These are phyloP conservation scores for Falco biarmicus DNA, from an alignment of 2,797 vertebrate species.

Conservation along the genomic window DNA sequence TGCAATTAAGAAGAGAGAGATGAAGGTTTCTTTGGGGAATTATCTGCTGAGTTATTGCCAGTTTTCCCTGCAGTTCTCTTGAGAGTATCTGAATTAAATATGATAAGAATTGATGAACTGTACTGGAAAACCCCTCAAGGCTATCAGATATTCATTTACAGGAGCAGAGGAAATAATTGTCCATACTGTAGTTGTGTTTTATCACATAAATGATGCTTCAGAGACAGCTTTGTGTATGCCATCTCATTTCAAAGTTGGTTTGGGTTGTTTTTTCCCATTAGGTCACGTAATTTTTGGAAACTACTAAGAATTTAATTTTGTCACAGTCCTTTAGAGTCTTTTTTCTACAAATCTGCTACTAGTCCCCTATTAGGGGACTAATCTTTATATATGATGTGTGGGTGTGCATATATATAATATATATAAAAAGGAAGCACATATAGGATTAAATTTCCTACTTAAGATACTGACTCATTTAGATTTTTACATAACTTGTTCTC, in stretches of 20 bases:
- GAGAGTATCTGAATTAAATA: conserved; percentile 38
- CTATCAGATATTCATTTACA: neutral
- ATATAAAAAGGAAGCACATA: neutral
- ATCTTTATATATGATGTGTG: neutral
- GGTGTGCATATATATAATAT: too few species aligned
- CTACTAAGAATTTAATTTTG: neutral
- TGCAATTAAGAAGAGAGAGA: neutral
- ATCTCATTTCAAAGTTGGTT: neutral
- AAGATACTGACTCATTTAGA: neutral
- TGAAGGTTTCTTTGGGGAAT: neutral
- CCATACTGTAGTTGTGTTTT: neutral
- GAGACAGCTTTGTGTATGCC: neutral
- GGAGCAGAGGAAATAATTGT: neutral
- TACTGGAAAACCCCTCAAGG: neutral
- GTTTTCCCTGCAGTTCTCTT: neutral
- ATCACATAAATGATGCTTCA: neutral
- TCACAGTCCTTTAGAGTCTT: neutral
- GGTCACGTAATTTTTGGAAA: neutral
- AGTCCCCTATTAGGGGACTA: neutral
- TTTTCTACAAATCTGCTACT: neutral
- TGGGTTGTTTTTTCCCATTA: neutral
- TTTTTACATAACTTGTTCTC: neutral
- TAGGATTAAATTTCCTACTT: neutral
- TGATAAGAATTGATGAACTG: conserved; percentile 46
- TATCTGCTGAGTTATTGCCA: neutral